A percentile compares a stretch with the other conserved stretches of the same genome.
phyloP scores from a whole-genome alignment of 1,140 invertebrate genomes.

The Drosophila sturtevanti region DNA sequence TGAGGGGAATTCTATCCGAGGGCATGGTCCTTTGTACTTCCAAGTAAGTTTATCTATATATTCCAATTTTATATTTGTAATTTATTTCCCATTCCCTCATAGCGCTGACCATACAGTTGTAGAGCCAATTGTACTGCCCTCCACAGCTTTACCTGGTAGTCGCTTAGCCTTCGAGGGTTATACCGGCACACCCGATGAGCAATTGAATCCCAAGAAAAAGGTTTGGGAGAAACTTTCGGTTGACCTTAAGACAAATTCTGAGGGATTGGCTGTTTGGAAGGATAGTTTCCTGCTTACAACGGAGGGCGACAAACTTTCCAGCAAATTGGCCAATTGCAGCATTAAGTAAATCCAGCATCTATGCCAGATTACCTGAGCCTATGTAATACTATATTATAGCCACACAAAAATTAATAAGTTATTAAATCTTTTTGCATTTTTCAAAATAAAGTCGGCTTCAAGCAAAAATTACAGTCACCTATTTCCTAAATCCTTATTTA shows the following conservation, averaged over 20 bases:
- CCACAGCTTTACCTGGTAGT: slow-evolving; percentile 90
- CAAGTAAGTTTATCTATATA: slow-evolving; percentile 84
- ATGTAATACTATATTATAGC: slow-evolving; percentile 64
- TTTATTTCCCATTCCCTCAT: slow-evolving; percentile 8
- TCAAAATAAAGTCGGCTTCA: slow-evolving; percentile 25
- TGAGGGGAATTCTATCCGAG: slow-evolving; percentile 94
- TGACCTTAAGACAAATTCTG: slow-evolving; percentile 91
- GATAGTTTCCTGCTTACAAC: slow-evolving; percentile 88
- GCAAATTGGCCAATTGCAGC: slow-evolving; percentile 76
- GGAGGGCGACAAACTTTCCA: slow-evolving; percentile 73
- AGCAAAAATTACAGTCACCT: too few relatives aligned
- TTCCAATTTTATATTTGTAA: background rate
- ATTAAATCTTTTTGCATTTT: slow-evolving; percentile 52
- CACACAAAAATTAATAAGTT: slow-evolving; percentile 41
- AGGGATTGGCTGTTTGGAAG: slow-evolving; percentile 92
- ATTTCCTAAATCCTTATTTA: too few relatives aligned
- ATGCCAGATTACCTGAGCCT: slow-evolving; percentile 62
- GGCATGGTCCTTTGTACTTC: slow-evolving; percentile 97
- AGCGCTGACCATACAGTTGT: slow-evolving; percentile 91
- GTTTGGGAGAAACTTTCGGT: slow-evolving; percentile 96
- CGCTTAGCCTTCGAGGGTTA: slow-evolving; percentile 92
- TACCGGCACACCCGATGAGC: slow-evolving; percentile 89
- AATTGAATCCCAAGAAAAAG: slow-evolving; percentile 98
- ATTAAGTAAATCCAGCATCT: slow-evolving; percentile 66
- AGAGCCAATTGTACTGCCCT: slow-evolving; percentile 92